phyloP scores from a whole-genome alignment of 2,797 vertebrate species.

The Tympanoctomys barrerae region DNA sequence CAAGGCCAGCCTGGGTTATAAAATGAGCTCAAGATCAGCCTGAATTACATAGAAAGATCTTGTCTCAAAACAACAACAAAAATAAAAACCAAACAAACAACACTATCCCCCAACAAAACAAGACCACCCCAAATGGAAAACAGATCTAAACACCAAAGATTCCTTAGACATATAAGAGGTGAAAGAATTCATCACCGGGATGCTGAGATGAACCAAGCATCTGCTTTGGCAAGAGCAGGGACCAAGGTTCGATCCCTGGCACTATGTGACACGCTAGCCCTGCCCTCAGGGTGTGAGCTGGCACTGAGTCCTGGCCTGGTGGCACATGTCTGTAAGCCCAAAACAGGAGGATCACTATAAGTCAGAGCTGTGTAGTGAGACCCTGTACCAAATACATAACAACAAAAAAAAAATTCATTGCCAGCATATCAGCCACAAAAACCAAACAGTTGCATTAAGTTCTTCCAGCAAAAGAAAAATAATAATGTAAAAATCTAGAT shows the following conservation, averaged over 20 bases:
- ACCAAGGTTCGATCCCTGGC: too few species aligned
- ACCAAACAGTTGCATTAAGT: background rate
- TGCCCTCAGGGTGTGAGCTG: too few species aligned
- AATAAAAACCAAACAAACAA: background rate
- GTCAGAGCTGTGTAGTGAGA: too few species aligned
- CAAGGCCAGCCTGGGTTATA: background rate
- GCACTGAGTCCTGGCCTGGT: too few species aligned
- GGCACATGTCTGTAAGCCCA: too few species aligned
- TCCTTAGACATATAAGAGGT: constrained; percentile 10
- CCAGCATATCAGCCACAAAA: constrained; percentile 23
- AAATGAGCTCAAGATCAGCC: background rate
- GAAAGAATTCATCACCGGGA: constrained; percentile 5
- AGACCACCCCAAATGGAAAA: background rate
- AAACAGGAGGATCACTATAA: too few species aligned
- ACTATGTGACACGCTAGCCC: too few species aligned
- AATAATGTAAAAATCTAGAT: constrained; percentile 35
- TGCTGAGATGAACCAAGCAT: too few species aligned
- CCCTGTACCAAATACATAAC: too few species aligned
- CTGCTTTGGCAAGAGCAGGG: too few species aligned
- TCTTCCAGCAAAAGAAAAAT: constrained; percentile 50
- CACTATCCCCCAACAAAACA: background rate
- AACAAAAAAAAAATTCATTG: background rate
- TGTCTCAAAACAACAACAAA: background rate
- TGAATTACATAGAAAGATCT: background rate
- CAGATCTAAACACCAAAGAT: background rate